These are phyloP conservation scores for Apostichopus leukothele DNA, from an alignment of 53 echinoderm and acorn worm species.

Conservation along the genomic window DNA sequence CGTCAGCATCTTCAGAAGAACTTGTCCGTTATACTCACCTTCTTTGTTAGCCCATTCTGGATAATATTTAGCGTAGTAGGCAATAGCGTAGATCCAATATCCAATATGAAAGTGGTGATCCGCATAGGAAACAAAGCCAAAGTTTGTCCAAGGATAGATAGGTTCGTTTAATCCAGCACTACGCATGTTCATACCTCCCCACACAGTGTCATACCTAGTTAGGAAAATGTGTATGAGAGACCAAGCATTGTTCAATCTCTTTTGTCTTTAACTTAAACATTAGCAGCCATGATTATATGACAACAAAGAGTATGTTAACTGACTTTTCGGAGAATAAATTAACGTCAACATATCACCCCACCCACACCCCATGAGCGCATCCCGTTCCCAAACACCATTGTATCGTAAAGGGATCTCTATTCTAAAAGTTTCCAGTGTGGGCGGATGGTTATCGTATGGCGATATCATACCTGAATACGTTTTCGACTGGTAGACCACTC, in stretches of 20 bases:
- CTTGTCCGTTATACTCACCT: slow-evolving; percentile 45
- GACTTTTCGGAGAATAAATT: no score
- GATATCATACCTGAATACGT: slow-evolving; percentile 62
- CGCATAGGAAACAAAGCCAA: slow-evolving; percentile 81
- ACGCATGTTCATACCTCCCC: slow-evolving; percentile 79
- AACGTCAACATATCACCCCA: no score
- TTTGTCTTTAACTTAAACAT: no score
- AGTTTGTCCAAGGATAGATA: slow-evolving; percentile 79
- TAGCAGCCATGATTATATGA: no score
- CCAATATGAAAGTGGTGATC: slow-evolving; percentile 87
- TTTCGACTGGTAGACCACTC: slow-evolving; percentile 64
- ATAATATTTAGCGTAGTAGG: slow-evolving; percentile 79
- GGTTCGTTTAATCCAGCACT: slow-evolving; percentile 55
- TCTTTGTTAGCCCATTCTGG: slow-evolving; percentile 68
- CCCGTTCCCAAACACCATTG: no score
- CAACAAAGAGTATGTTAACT: no score
- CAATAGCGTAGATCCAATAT: slow-evolving; percentile 79
- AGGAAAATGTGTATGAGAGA: neutral
- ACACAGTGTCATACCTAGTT: slow-evolving; percentile 77
- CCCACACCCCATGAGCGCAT: no score
- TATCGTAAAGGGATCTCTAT: no score
- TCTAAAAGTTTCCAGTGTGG: no score
- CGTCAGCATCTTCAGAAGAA: no score
- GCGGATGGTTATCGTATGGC: no score
- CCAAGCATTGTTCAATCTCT: no score